These are phyloP conservation scores for Zaprionus davidi DNA, from an alignment of 1,140 invertebrate species.

Conservation along the genomic window DNA sequence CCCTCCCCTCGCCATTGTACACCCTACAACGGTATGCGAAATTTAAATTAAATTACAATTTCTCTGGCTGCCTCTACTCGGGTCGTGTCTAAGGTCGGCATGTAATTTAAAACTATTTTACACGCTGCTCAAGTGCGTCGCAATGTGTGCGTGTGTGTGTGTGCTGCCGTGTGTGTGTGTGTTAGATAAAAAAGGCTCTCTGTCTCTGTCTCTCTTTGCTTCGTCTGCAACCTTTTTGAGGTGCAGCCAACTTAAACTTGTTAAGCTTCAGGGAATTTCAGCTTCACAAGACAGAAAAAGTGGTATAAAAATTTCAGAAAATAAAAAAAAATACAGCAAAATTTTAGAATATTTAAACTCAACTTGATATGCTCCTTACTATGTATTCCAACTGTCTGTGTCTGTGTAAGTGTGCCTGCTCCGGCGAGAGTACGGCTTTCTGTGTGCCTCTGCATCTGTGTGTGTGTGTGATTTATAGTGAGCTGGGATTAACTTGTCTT, in stretches of 20 bases:
- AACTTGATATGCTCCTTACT: conserved; percentile 81
- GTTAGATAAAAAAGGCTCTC: conserved; percentile 47
- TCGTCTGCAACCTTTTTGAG: conserved; percentile 49
- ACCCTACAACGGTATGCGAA: conserved; percentile 30
- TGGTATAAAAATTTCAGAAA: conserved; percentile 52
- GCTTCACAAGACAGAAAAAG: conserved; percentile 60
- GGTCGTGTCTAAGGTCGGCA: conserved; percentile 39
- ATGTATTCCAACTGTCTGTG: conserved; percentile 55
- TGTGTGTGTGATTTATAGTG: conserved; percentile 72
- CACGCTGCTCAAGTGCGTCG: conserved; percentile 64
- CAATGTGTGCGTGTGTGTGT: conserved; percentile 16
- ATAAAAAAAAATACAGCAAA: conserved; percentile 47
- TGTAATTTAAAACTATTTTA: conserved; percentile 82
- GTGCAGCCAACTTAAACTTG: conserved; percentile 79
- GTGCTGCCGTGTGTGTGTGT: conserved; percentile 17
- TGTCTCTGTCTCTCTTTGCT: background rate
- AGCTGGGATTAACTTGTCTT: conserved; percentile 79
- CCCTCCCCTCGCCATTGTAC: background rate
- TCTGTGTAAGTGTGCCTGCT: conserved; percentile 13
- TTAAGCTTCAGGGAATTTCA: conserved; percentile 80
- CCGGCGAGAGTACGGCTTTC: background rate
- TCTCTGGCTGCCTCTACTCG: conserved; percentile 40
- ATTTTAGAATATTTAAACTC: conserved; percentile 78
- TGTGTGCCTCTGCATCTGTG: conserved; percentile 19
- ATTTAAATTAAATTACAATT: conserved; percentile 80